These are phyloP conservation scores for Odontesthes bonariensis DNA, from an alignment of 2,113 vertebrate genomes.

Conservation along the genomic window DNA sequence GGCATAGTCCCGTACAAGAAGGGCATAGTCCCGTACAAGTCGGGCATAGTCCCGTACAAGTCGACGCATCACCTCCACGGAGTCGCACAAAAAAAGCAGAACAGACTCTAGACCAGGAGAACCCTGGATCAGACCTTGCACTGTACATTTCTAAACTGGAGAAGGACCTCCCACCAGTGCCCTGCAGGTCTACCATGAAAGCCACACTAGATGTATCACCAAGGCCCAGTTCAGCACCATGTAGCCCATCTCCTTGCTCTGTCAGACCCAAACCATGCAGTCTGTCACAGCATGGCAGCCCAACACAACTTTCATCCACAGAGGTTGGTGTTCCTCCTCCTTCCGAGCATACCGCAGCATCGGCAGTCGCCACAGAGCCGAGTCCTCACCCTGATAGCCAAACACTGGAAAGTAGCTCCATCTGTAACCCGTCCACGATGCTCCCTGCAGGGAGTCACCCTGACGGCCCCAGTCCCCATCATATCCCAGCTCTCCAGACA, in stretches of 20 bases:
- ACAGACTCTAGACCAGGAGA: constrained; percentile 57
- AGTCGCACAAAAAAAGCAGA: constrained; percentile 25
- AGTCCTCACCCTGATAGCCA: constrained; percentile 30
- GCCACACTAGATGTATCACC: not conserved
- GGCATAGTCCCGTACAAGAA: not conserved
- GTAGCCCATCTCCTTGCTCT: constrained; percentile 57
- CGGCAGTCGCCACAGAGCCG: not conserved
- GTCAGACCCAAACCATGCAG: constrained; percentile 32
- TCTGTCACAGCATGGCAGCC: constrained; percentile 61
- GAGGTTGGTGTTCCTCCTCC: too few species aligned
- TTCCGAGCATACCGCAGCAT: not conserved
- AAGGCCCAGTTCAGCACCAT: constrained; percentile 62
- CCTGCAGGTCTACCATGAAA: not conserved
- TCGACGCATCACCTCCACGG: not conserved
- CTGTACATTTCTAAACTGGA: constrained; percentile 59
- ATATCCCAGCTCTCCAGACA: constrained; percentile 15
- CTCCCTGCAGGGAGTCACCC: constrained; percentile 10
- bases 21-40: too few species aligned
- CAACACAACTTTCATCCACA: constrained; percentile 2
- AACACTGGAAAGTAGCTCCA: constrained; percentile 57
- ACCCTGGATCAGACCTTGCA: constrained; percentile 30
- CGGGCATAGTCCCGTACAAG: constrained; percentile 33
- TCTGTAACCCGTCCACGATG: not conserved
- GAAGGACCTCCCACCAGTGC: constrained; percentile 18
- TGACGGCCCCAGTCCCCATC: not conserved